Evolutionary conservation across 92 coral and sea anemone species (phyloP).

Genomic region (Anthopleura xanthogrammica): DNA sequence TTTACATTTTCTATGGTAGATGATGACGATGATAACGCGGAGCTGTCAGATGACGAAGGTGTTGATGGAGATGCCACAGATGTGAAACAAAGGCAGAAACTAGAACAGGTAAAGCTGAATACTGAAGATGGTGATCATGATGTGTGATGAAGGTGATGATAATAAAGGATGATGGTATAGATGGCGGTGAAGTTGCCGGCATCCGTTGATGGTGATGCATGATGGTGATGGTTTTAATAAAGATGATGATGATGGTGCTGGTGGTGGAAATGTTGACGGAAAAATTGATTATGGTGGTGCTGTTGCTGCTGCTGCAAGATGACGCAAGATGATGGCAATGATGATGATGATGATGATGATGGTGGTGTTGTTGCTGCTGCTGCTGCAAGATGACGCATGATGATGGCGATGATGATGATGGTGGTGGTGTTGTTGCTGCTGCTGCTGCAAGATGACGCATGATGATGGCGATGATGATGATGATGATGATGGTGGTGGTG

Average conservation of each 20-base stretch:
- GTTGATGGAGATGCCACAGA: slow-evolving; percentile 96
- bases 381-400: too few species aligned
- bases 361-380: too few species aligned
- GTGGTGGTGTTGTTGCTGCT: too few species aligned
- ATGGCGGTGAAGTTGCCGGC: not conserved
- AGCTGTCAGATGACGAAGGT: slow-evolving; percentile 91
- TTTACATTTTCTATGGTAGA: slow-evolving; percentile 25
- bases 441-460: not conserved
- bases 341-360: too few species aligned
- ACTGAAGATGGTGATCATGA: not conserved
- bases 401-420: too few species aligned
- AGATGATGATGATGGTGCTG: not conserved
- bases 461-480: not conserved
- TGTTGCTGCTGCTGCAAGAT: too few species aligned
- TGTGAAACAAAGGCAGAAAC: slow-evolving; percentile 68
- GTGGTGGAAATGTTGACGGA: too few species aligned
- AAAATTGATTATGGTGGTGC: too few species aligned
- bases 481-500: not conserved
- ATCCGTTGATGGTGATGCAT: not conserved
- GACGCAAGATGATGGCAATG: too few species aligned
- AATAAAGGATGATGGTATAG: not conserved
- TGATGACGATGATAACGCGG: slow-evolving; percentile 94
- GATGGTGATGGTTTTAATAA: not conserved
- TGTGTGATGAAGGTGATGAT: too few species aligned
- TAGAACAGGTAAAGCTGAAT: slow-evolving; percentile 69